Percentiles rank a stretch among this genome's conserved stretches.
These are phyloP conservation scores for Muscidifurax raptorellus DNA, from an alignment of 1,140 invertebrate genomes.

Conservation along the genomic window DNA sequence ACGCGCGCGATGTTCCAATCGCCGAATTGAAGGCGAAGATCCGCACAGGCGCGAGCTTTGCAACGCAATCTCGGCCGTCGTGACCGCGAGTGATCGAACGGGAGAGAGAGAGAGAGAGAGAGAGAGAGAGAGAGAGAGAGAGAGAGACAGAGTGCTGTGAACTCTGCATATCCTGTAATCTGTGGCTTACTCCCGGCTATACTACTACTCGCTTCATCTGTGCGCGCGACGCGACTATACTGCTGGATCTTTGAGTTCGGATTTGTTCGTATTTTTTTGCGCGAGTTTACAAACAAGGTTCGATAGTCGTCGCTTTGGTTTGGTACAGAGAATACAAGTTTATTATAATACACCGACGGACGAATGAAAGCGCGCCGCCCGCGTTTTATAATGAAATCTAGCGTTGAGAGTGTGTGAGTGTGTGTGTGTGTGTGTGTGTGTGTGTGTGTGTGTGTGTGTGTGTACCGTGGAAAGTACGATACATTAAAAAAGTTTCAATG, in stretches of 20 bases:
- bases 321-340: no score
- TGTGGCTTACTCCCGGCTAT: neutral
- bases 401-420: no score
- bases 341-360: no score
- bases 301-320: no score
- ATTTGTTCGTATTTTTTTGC: neutral
- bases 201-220: neutral
- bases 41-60: slow-evolving; percentile 5
- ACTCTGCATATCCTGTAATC: slow-evolving; percentile 32
- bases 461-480: neutral
- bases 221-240: no score
- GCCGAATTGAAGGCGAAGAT: slow-evolving; percentile 12
- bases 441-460: no score
- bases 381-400: neutral
- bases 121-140: neutral
- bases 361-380: neutral
- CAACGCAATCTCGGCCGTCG: neutral
- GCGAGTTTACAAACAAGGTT: neutral
- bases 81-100: slow-evolving; percentile 24
- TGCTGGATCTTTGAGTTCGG: neutral
- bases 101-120: neutral
- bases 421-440: neutral
- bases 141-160: neutral
- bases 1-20: neutral
- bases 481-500: slow-evolving; percentile 23